phyloP scores from a whole-genome alignment of 2,888 invertebrate genomes.

The Elysia crispata region DNA sequence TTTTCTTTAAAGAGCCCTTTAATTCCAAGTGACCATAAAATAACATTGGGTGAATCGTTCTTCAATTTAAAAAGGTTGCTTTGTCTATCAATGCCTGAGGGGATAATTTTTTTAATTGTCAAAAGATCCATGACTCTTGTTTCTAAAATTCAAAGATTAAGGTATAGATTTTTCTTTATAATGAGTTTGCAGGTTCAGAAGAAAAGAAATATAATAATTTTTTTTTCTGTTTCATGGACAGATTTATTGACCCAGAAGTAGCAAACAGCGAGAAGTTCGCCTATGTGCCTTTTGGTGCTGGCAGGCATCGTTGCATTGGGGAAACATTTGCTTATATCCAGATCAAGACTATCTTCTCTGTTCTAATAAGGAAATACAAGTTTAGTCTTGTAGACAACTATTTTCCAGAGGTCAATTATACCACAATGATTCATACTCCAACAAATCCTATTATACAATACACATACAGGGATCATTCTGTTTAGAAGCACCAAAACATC shows the following conservation, averaged over 20 bases:
- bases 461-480: constrained; percentile 40
- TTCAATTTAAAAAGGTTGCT: no score
- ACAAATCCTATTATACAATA: constrained; percentile 64
- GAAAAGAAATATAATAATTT: no score
- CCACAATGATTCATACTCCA: constrained; percentile 74
- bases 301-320: constrained; percentile 72
- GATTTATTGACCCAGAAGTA: constrained; percentile 62
- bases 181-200: no score
- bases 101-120: no score
- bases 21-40: no score
- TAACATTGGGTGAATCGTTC: no score
- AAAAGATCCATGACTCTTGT: no score
- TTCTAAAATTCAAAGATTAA: no score
- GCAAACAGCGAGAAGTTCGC: constrained; percentile 68
- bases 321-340: constrained; percentile 73
- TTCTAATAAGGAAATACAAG: constrained; percentile 62
- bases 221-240: constrained; percentile 38
- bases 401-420: constrained; percentile 67
- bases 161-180: no score
- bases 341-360: constrained; percentile 69
- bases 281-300: constrained; percentile 72
- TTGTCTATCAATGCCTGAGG: no score
- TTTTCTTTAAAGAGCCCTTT: no score
- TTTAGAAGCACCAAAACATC: no score
- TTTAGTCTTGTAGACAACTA: constrained; percentile 65